Conservation (phyloP, 1,140 invertebrate species). For the Drosophila malerkotliana region DNA sequence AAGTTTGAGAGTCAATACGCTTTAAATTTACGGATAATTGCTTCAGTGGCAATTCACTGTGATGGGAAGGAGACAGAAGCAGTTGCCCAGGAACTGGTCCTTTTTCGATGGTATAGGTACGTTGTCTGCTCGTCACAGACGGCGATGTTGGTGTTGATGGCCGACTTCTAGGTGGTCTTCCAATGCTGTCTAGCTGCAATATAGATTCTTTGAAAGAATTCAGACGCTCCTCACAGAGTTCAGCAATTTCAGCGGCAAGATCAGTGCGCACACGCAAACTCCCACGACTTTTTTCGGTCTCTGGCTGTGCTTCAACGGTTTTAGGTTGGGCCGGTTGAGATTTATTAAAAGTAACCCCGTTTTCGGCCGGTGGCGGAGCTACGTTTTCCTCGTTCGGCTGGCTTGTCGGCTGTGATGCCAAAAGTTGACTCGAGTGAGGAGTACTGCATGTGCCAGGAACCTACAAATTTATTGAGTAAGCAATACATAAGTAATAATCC, state of each 20-base stretch:
- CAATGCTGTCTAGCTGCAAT: not conserved
- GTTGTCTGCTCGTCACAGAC: not conserved
- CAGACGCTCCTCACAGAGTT: conserved; percentile 1
- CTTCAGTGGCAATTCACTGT: not conserved
- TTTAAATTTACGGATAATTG: conserved; percentile 25
- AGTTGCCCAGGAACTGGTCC: conserved; percentile 28
- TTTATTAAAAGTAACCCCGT: not conserved
- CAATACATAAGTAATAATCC: not conserved
- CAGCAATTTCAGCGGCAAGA: conserved; percentile 1
- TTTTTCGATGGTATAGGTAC: conserved; percentile 54
- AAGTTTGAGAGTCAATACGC: not conserved
- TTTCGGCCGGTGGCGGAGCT: not conserved
- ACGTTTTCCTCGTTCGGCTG: not conserved
- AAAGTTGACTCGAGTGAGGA: not conserved
- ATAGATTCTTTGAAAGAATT: conserved; percentile 14
- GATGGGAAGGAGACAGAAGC: conserved; percentile 23
- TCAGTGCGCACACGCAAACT: not conserved
- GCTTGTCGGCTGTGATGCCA: not conserved
- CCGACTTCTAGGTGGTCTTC: not conserved
- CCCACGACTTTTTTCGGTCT: not conserved
- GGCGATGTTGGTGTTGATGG: not conserved
- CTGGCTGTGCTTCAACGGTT: not conserved
- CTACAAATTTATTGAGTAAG: conserved; percentile 14
- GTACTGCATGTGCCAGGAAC: conserved; percentile 42
- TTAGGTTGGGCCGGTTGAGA: not conserved